These are phyloP conservation scores for Hydriomena furcata DNA, from an alignment of 2,888 invertebrate genomes.

Conservation along the genomic window DNA sequence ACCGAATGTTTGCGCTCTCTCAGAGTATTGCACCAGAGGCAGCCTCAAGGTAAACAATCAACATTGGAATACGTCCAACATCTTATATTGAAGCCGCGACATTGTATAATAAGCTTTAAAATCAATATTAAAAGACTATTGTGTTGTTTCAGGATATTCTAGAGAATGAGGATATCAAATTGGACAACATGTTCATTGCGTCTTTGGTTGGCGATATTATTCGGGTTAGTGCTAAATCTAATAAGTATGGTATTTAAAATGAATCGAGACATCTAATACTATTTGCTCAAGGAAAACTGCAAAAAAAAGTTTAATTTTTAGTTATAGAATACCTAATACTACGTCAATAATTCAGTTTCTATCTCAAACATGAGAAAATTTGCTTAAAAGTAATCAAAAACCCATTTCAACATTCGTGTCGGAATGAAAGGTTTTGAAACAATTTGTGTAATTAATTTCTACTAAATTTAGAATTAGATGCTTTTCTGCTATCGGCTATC, in stretches of 20 bases:
- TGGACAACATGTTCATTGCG: conserved; percentile 98
- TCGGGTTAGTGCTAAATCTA: conserved; percentile 89
- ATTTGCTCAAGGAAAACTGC: too few species aligned
- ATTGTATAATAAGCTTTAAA: not conserved
- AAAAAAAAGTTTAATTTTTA: too few species aligned
- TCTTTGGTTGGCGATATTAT: conserved; percentile 97
- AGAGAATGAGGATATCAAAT: conserved; percentile 96
- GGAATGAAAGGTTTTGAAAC: conserved; percentile 18
- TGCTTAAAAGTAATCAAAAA: conserved; percentile 13
- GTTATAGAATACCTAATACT: too few species aligned
- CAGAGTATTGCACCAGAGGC: conserved; percentile 94
- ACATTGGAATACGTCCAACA: conserved; percentile 16
- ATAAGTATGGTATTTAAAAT: too few species aligned
- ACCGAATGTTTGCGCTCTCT: conserved; percentile 94
- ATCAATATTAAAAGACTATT: conserved; percentile 1
- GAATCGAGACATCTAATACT: too few species aligned
- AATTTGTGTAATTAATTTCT: conserved; percentile 20
- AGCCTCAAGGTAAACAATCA: conserved; percentile 89
- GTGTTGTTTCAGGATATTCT: conserved; percentile 89
- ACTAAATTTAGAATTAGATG: conserved; percentile 4
- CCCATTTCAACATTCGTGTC: conserved; percentile 15
- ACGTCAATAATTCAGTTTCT: too few species aligned
- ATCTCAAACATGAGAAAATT: not conserved
- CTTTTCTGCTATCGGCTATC: too few species aligned
- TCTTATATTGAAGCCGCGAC: not conserved